Conservation (phyloP, 2,113 vertebrate species). For the Romanogobio albipinnatus region DNA sequence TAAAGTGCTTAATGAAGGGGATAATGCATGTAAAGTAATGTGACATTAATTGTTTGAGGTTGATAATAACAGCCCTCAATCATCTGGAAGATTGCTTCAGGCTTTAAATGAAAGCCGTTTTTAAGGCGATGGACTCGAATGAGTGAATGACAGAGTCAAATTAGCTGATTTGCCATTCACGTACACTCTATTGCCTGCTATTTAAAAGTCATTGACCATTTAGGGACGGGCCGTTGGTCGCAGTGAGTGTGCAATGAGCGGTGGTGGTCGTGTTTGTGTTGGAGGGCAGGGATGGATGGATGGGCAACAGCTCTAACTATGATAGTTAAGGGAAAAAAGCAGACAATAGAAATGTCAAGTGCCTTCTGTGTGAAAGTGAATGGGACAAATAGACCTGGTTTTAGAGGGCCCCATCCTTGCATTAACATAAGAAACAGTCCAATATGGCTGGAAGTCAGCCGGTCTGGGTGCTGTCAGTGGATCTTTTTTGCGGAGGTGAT, state of each 20-base stretch:
- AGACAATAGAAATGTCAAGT: conserved; percentile 74
- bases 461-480: conserved; percentile 81
- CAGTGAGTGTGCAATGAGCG: conserved; percentile 55
- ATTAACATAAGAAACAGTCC: conserved; percentile 90
- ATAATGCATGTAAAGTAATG: conserved; percentile 71
- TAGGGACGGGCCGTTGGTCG: conserved; percentile 63
- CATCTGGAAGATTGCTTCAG: conserved; percentile 68
- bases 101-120: conserved; percentile 63
- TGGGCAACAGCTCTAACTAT: conserved; percentile 63
- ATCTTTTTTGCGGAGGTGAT: conserved; percentile 84
- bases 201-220: conserved; percentile 74
- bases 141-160: conserved; percentile 68
- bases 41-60: conserved; percentile 73
- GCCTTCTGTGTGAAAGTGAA: conserved; percentile 65
- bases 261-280: conserved; percentile 63
- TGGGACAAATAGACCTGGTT: conserved; percentile 62
- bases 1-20: conserved; percentile 70
- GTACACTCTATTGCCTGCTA: conserved; percentile 71
- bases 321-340: conserved; percentile 64
- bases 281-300: conserved; percentile 54
- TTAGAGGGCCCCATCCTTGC: conserved; percentile 71
- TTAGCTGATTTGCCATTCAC: conserved; percentile 71
- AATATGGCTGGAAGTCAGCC: conserved; percentile 75
- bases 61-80: conserved; percentile 70
- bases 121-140: conserved; percentile 65